Conservation (phyloP, 2,888 invertebrate genomes). For the Torymus auratus region DNA sequence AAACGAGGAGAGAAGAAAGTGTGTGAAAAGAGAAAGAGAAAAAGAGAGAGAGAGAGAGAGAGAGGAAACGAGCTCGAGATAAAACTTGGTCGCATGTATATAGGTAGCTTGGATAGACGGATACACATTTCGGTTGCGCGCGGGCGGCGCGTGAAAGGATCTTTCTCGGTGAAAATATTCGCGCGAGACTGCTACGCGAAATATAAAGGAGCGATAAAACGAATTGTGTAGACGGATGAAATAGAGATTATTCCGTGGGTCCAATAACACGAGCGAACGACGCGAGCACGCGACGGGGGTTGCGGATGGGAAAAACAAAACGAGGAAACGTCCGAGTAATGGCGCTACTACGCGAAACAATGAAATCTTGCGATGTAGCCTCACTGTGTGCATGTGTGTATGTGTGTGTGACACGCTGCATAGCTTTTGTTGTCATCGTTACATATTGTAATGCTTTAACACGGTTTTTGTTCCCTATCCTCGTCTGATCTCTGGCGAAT, state of each 20-base stretch:
- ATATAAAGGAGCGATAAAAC: slow-evolving; percentile 51
- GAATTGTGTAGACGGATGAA: slow-evolving; percentile 52
- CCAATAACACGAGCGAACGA: slow-evolving; percentile 36
- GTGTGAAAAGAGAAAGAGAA: not conserved
- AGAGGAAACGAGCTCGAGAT: slow-evolving; percentile 40
- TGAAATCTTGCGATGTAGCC: slow-evolving; percentile 3
- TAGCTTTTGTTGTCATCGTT: not conserved
- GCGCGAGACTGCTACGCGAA: slow-evolving; percentile 29
- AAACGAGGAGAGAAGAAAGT: slow-evolving; percentile 20
- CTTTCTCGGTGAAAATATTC: slow-evolving; percentile 47
- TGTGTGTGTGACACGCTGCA: not conserved
- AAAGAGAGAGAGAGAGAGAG: not conserved
- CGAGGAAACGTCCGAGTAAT: slow-evolving; percentile 20
- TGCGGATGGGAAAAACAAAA: slow-evolving; percentile 16
- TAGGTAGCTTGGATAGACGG: slow-evolving; percentile 11
- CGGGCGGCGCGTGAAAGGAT: slow-evolving; percentile 48
- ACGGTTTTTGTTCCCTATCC: slow-evolving; percentile 1
- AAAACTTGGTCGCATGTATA: slow-evolving; percentile 36
- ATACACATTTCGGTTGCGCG: slow-evolving; percentile 30
- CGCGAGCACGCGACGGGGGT: not conserved
- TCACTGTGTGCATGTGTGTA: not conserved
- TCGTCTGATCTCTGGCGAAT: slow-evolving; percentile 8
- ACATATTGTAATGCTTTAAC: slow-evolving; percentile 2
- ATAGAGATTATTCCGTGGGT: slow-evolving; percentile 49
- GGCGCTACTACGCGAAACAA: slow-evolving; percentile 11